Evolutionary conservation across 2,797 vertebrate species (phyloP), one percentile per base, ranked within the genome.

Genomic region (Micrastur ruficollis): DNA sequence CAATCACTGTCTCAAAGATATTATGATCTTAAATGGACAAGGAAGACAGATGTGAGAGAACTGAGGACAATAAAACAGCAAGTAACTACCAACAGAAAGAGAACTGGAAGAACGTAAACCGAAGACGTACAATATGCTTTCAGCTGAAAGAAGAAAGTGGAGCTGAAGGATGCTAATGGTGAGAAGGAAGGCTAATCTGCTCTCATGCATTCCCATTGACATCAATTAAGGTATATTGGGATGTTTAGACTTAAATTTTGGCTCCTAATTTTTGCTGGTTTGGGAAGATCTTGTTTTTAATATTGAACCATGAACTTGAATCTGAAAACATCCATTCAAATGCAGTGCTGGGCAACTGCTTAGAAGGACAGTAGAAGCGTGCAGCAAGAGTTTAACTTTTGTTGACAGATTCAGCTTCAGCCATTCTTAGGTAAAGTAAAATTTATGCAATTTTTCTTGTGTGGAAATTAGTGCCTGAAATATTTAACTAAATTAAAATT

Each of bases 11-110:
- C 74, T 82, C 68, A 71, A 55, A 94, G 86, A 62, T 32, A 55
- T 49, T 59, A 67, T 42, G 68, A 89, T 44, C 42, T 47, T 84
- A 87, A 49, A 22, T 12, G 50, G 78, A 78, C 78, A 73, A 63
- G 40, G 63, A 94, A 95, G 89, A 95, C 29, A 94, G 92, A 94
- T 42, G 86, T 2, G 16, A 80, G 63, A 74, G 63, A 82, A 86
- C 55, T 22, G 46, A 81, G 66, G 27, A 71, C 72, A 95, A 90
- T 93, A 74, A 94, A 95, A 34, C 29, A 80, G 34, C 31, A 86
- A 88, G 38, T 36, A 95, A 67, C 42, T 34, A 89, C 16, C 32
- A 32, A 32, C 25, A 66, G 55, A 91, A 58, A 0, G 3, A 86
- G 49, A 89, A 21, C 12, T 63, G 47, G 20, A 6, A 85, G 44